Conservation (phyloP, 2,113 vertebrate species). For the Sphaerodactylus townsendi region DNA sequence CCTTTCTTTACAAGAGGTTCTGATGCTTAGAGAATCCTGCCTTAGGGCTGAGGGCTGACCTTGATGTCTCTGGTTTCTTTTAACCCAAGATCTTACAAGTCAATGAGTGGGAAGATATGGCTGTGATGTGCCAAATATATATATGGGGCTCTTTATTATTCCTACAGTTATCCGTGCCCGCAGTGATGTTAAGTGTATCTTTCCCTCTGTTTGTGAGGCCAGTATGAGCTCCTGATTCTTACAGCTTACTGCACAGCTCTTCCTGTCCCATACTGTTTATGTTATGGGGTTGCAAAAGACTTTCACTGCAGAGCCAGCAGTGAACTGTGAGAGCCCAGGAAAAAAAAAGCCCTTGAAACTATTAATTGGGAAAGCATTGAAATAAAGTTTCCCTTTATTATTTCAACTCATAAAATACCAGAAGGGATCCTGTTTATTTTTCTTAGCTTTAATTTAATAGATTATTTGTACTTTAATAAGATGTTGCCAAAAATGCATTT, state of each 20-base stretch:
- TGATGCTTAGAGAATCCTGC: not conserved
- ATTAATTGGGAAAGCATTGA: conserved; percentile 41
- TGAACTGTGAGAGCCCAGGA: conserved; percentile 15
- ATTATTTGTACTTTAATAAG: conserved; percentile 28
- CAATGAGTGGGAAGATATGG: not conserved
- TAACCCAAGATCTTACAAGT: not conserved
- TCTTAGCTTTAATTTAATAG: conserved; percentile 28
- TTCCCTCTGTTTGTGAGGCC: not conserved
- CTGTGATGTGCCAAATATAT: not conserved
- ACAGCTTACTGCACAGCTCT: not conserved
- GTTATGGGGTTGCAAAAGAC: not conserved
- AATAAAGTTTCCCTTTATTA: conserved; percentile 44
- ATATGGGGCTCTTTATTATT: not conserved
- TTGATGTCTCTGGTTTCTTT: not conserved
- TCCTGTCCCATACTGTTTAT: not conserved
- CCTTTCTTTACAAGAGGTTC: not conserved
- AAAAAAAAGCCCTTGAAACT: conserved; percentile 32
- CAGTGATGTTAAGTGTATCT: not conserved
- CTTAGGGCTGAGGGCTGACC: not conserved
- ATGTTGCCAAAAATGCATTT: conserved; percentile 9
- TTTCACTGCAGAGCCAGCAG: conserved; percentile 2
- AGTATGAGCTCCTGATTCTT: not conserved
- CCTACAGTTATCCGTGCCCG: not conserved
- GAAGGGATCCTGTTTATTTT: conserved; percentile 28
- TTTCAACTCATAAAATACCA: conserved; percentile 32